phyloP scores from a whole-genome alignment of 1,140 invertebrate species.

The Aphis gossypii region DNA sequence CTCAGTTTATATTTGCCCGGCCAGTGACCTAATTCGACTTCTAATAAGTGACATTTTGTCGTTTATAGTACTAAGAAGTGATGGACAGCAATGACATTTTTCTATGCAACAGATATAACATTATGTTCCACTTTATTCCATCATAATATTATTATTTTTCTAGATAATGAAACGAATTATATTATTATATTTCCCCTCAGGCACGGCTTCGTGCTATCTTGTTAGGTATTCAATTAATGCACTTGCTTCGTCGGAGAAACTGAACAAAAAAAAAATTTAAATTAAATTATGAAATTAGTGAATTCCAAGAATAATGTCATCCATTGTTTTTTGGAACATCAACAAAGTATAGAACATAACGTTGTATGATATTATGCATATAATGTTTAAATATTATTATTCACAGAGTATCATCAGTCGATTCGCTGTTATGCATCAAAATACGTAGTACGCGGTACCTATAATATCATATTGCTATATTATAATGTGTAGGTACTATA shows the following conservation, averaged over 20 bases:
- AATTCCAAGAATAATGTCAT: not conserved
- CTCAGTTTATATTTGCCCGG: too few relatives aligned
- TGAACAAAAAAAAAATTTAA: not conserved
- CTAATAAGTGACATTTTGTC: too few relatives aligned
- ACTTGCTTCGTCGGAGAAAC: not conserved
- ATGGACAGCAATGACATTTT: not conserved
- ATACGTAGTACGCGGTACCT: too few relatives aligned
- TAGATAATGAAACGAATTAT: conserved; percentile 2
- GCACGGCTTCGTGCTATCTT: not conserved
- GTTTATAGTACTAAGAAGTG: not conserved
- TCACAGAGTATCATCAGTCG: not conserved
- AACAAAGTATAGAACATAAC: not conserved
- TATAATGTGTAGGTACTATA: not conserved
- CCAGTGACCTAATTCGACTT: too few relatives aligned
- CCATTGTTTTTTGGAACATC: not conserved
- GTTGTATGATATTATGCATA: not conserved
- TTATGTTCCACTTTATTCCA: not conserved
- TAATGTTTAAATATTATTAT: not conserved
- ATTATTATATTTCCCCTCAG: not conserved
- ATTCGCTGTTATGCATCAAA: too few relatives aligned
- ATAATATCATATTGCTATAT: too few relatives aligned
- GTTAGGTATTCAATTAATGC: not conserved
- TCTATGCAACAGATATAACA: not conserved
- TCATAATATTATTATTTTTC: not conserved
- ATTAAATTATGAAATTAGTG: not conserved